Evolutionary conservation across 2,797 vertebrate species (phyloP).

Genomic region (Danio aesculapii): DNA sequence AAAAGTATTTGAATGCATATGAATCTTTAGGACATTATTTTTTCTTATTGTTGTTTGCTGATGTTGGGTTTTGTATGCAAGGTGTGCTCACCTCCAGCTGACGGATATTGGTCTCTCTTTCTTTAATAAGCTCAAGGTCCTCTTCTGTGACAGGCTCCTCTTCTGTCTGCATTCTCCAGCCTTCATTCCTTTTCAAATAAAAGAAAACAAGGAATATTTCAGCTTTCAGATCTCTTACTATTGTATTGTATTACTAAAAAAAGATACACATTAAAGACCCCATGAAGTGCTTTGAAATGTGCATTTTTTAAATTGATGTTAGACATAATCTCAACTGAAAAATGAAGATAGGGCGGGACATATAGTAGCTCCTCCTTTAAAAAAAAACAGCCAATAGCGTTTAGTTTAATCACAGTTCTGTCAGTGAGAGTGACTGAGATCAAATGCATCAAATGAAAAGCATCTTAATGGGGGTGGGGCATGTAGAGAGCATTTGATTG

Average conservation of each 20-base stretch:
- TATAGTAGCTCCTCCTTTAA: no score
- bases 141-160: slow-evolving; percentile 87
- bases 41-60: not conserved
- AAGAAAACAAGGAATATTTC: slow-evolving; percentile 7
- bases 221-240: not conserved
- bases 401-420: no score
- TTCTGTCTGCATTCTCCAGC: slow-evolving; percentile 84
- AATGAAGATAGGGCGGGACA: no score
- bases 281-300: no score
- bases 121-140: slow-evolving; percentile 90
- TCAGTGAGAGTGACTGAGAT: no score
- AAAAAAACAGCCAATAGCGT: no score
- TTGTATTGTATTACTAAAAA: no score
- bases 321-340: no score
- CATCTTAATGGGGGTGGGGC: no score
- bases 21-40: not conserved
- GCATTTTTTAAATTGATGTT: no score
- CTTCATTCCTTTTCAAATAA: slow-evolving; percentile 80
- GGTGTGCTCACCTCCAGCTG: slow-evolving; percentile 85
- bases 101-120: slow-evolving; percentile 90
- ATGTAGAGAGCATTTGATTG: no score
- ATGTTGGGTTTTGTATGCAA: not conserved
- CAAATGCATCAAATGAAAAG: no score
- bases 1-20: not conserved
- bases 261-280: not conserved